Evolutionary conservation across 2,113 vertebrate species (phyloP).

Genomic region (Syrrhaptes paradoxus): DNA sequence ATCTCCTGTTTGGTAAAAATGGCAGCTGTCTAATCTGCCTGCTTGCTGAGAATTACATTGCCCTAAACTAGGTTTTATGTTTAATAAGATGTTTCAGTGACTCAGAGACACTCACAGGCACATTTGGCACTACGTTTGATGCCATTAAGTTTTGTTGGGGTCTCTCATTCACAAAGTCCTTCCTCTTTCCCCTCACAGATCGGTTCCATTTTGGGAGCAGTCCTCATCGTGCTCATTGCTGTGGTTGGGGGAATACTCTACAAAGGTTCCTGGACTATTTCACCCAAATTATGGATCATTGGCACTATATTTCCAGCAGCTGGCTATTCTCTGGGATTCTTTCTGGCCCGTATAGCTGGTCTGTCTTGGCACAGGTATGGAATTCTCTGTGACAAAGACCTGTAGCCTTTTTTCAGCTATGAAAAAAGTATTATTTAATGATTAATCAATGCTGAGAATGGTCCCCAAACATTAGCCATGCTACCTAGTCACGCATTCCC

Average conservation of each 20-base stretch:
- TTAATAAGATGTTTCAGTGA: background rate
- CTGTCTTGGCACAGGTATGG: conserved; percentile 89
- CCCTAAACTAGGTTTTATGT: background rate
- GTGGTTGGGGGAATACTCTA: conserved; percentile 92
- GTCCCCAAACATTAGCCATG: background rate
- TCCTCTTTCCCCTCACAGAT: conserved; percentile 72
- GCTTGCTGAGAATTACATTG: background rate
- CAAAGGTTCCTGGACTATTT: conserved; percentile 88
- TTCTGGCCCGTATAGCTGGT: conserved; percentile 85
- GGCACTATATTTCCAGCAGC: conserved; percentile 89
- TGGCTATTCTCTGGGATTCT: conserved; percentile 86
- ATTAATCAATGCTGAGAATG: background rate
- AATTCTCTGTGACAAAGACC: background rate
- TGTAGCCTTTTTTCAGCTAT: background rate
- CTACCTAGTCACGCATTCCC: background rate
- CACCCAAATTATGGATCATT: conserved; percentile 90
- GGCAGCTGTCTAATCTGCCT: background rate
- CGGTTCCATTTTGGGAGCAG: conserved; percentile 83
- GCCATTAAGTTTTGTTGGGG: background rate
- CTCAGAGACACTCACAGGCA: background rate
- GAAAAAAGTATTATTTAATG: background rate
- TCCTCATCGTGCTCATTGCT: conserved; percentile 85
- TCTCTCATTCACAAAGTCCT: background rate
- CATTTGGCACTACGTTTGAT: background rate
- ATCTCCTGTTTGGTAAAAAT: background rate